These are phyloP conservation scores for Sylvilagus floridanus DNA, from an alignment of 2,797 vertebrate genomes.

Conservation along the genomic window DNA sequence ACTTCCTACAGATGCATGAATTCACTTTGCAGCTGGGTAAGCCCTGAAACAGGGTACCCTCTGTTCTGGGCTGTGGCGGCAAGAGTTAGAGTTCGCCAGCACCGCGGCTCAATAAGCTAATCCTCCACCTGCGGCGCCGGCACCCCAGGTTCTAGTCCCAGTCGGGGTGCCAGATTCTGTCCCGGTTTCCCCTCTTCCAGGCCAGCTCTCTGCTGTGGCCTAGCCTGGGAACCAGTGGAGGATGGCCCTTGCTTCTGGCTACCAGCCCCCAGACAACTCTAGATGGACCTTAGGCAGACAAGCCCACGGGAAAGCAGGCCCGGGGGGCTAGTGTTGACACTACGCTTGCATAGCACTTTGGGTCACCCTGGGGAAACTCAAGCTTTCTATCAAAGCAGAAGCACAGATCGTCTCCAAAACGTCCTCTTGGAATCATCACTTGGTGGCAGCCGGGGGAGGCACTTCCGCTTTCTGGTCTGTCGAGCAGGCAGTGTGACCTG, in stretches of 20 bases:
- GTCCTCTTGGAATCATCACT: background rate
- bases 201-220: no score
- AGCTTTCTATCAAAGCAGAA: background rate
- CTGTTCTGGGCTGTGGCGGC: background rate
- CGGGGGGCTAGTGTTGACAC: background rate
- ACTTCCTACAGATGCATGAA: background rate
- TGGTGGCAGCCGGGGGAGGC: fast-evolving
- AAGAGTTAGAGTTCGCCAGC: background rate
- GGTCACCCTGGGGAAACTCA: background rate
- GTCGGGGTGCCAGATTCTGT: no score
- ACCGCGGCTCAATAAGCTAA: no score
- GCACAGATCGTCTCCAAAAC: background rate
- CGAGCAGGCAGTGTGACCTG: background rate
- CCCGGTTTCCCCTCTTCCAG: no score
- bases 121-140: no score
- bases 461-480: slow-evolving; percentile 40
- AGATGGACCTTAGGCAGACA: background rate
- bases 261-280: background rate
- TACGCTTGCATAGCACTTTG: background rate
- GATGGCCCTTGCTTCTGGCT: background rate
- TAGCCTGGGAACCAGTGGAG: no score
- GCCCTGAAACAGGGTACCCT: background rate
- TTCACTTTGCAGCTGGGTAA: background rate
- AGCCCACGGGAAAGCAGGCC: background rate
- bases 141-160: no score